A percentile compares a stretch with the other conserved stretches of the same genome.
phyloP scores from a whole-genome alignment of 2,113 vertebrate genomes.

The Nyctereutes procyonoides region DNA sequence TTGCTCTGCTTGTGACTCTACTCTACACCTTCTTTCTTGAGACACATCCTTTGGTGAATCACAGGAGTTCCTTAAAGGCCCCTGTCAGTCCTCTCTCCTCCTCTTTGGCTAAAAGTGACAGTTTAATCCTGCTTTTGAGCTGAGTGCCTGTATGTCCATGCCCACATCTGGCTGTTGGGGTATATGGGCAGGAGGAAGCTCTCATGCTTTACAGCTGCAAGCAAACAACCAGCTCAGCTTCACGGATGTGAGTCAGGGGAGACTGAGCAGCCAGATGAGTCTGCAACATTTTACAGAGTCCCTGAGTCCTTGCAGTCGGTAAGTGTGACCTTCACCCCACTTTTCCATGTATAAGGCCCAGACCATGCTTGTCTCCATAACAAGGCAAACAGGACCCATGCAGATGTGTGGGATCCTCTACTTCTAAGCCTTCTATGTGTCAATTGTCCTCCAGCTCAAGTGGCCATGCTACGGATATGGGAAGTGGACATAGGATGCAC shows the following conservation, averaged over 20 bases:
- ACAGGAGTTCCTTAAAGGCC: background rate
- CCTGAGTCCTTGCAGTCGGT: background rate
- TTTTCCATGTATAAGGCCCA: background rate
- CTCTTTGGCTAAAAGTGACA: background rate
- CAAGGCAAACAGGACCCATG: background rate
- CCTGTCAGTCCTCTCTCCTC: rapidly evolving
- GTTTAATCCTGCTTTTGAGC: background rate
- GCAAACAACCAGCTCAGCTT: background rate
- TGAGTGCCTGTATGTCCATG: no score
- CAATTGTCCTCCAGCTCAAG: background rate
- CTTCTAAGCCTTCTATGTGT: background rate
- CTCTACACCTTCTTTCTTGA: background rate
- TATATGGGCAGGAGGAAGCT: background rate
- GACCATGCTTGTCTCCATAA: background rate
- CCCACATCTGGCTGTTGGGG: background rate
- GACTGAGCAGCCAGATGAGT: background rate
- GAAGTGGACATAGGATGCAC: no score
- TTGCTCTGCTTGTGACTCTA: background rate
- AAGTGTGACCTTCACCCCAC: background rate
- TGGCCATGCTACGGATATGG: rapidly evolving
- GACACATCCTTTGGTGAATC: background rate
- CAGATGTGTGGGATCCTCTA: background rate
- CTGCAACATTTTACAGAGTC: no score
- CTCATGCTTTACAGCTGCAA: background rate
- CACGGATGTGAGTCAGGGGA: background rate